Evolutionary conservation across 2,888 invertebrate species (phyloP).

Genomic region (Yponomeuta evonymella): DNA sequence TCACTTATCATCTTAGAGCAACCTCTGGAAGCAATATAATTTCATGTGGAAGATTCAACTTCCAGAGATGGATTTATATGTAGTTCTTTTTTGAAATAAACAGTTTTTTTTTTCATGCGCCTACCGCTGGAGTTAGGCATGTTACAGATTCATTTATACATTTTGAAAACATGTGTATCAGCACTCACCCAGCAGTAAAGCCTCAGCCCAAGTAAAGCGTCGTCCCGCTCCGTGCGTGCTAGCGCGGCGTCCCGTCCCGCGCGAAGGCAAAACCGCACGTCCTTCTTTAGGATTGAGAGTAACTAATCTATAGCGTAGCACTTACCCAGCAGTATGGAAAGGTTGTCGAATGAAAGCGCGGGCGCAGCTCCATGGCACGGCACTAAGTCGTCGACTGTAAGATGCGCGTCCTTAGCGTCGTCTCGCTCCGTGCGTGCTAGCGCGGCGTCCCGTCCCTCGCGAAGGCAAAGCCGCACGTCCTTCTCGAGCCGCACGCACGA

Average conservation of each 20-base stretch:
- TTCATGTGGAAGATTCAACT: too few relatives aligned
- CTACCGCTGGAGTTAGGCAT: too few relatives aligned
- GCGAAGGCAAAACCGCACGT: slow-evolving; percentile 80
- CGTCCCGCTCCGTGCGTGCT: slow-evolving; percentile 83
- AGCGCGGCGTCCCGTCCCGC: slow-evolving; percentile 81
- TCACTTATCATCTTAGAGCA: too few relatives aligned
- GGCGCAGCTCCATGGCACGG: slow-evolving; percentile 83
- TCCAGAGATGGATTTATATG: too few relatives aligned
- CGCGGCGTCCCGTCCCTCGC: slow-evolving; percentile 80
- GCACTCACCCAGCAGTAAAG: too few relatives aligned
- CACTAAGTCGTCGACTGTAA: slow-evolving; percentile 86
- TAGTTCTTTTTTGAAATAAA: too few relatives aligned
- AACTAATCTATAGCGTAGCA: slow-evolving; percentile 21
- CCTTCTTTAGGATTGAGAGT: slow-evolving; percentile 83
- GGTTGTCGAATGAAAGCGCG: slow-evolving; percentile 86
- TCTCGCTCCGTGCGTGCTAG: slow-evolving; percentile 88
- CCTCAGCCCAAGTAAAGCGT: too few relatives aligned
- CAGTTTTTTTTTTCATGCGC: too few relatives aligned
- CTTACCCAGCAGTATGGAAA: slow-evolving; percentile 89
- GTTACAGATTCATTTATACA: too few relatives aligned
- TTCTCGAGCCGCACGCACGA: slow-evolving; percentile 94
- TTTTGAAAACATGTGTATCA: too few relatives aligned
- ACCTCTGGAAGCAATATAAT: too few relatives aligned
- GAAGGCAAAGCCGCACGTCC: slow-evolving; percentile 84
- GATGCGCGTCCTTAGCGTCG: slow-evolving; percentile 84